These are phyloP conservation scores for Cyrtodaria siliqua DNA, from an alignment of 2,888 invertebrate genomes.

Conservation along the genomic window DNA sequence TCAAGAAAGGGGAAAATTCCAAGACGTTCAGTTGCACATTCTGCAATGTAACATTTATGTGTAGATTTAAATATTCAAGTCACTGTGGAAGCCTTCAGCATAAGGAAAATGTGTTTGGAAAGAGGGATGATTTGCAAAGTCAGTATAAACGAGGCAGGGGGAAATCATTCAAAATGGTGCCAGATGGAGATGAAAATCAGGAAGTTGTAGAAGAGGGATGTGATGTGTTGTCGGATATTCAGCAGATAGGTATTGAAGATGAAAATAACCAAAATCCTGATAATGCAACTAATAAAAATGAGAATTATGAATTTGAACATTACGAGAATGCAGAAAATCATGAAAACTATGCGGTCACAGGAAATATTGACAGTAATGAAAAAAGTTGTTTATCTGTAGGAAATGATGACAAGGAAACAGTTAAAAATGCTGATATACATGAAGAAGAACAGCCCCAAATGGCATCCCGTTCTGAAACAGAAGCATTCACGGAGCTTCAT, in stretches of 20 bases:
- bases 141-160: constrained; percentile 17
- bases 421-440: too few relatives aligned
- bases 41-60: constrained; percentile 72
- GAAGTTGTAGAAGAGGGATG: not conserved
- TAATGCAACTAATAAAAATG: not conserved
- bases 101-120: constrained; percentile 44
- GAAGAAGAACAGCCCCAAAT: too few relatives aligned
- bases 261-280: not conserved
- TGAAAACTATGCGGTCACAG: too few relatives aligned
- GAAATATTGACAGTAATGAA: too few relatives aligned
- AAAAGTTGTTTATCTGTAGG: too few relatives aligned
- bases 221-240: too few relatives aligned
- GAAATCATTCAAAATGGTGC: constrained; percentile 16
- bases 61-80: constrained; percentile 71
- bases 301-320: too few relatives aligned
- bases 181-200: constrained; percentile 2
- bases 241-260: too few relatives aligned
- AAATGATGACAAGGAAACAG: too few relatives aligned
- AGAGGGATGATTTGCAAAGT: not conserved
- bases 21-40: constrained; percentile 63
- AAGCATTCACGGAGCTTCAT: constrained; percentile 13
- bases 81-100: constrained; percentile 68
- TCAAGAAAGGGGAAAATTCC: constrained; percentile 4
- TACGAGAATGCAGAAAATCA: too few relatives aligned
- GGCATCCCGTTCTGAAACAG: too few relatives aligned